phyloP scores from a whole-genome alignment of 2,888 invertebrate genomes.

The Caenorhabditis auriculariae region DNA sequence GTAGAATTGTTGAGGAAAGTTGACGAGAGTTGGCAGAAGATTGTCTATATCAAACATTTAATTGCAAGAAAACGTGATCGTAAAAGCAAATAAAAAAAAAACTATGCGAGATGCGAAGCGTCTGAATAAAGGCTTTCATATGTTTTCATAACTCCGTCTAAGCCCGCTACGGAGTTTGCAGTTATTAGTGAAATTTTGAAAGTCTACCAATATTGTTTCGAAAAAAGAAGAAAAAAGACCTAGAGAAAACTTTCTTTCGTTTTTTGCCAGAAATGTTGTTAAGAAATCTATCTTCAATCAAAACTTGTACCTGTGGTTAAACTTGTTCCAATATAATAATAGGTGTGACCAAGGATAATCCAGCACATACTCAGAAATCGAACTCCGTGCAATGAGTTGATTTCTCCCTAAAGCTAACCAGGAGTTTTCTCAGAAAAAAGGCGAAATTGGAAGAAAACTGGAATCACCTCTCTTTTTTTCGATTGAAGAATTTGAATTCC shows the following conservation, averaged over 20 bases:
- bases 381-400: constrained; percentile 38
- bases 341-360: constrained; percentile 70
- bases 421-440: background rate
- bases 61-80: background rate
- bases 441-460: background rate
- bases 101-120: no score
- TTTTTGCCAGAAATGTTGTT: background rate
- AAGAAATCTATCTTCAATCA: no score
- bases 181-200: background rate
- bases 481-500: constrained; percentile 66
- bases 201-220: background rate
- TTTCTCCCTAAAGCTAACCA: constrained; percentile 18
- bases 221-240: background rate
- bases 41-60: constrained; percentile 51
- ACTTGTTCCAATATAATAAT: constrained; percentile 62
- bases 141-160: background rate
- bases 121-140: no score
- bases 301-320: constrained; percentile 58
- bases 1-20: constrained; percentile 64
- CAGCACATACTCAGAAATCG: constrained; percentile 70
- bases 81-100: no score
- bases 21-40: constrained; percentile 56
- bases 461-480: constrained; percentile 23
- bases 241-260: background rate
- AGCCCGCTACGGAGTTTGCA: background rate